Base-by-base conservation (phyloP, 1,140 invertebrate species). In the Drosophila sp. region DNA sequence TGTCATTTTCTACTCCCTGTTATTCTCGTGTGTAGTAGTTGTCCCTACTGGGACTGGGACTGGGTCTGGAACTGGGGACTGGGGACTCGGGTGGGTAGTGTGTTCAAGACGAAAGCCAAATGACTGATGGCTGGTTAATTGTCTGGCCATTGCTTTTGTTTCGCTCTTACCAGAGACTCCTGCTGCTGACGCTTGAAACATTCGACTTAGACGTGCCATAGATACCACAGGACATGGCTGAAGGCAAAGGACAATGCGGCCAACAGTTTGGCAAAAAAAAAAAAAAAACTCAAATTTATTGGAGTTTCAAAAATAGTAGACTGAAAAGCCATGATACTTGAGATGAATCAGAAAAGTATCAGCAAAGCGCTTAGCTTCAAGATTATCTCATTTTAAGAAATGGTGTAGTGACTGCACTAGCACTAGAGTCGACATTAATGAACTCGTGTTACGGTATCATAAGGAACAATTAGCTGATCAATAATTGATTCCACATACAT, bases 121-220 rank as follows among this genome's bases (percentile, higher is more conserved):
- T 87, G 83, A 87, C 83, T 87, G 83, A 87, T 87, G 84, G 83
- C 81, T 87, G 83, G 84, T 86, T 86, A 87, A 87, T 87, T 87
- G 83, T 87, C 83, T 87, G 79, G 79, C 75, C 83, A 87, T 79
- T 55, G 82, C 83, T 82, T 87, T 87, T 85, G 82, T 85, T 80
- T 56, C 58, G 72, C 44, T 27, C 27, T 50, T 50, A 50, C 44
- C 44, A 50, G 25, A 50, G 58, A 69, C 58, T 72, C 76, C 83
- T 87, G 83, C 76, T 72, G 67, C 60, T 86, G 83, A 86, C 83
- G 83, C 83, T 81, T 80, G 76, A 73, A 86, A 86, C 76, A 86
- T 87, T 86, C 78, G 70, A 86, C 83, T 79, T 87, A 71, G 72
- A 86, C 84, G 74, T 77, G 66, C 60, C 84, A 71, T 77, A 87